A percentile compares a stretch with the other conserved stretches of the same genome.
Conservation (phyloP, 2,888 invertebrate genomes). For the Luperina testacea region DNA sequence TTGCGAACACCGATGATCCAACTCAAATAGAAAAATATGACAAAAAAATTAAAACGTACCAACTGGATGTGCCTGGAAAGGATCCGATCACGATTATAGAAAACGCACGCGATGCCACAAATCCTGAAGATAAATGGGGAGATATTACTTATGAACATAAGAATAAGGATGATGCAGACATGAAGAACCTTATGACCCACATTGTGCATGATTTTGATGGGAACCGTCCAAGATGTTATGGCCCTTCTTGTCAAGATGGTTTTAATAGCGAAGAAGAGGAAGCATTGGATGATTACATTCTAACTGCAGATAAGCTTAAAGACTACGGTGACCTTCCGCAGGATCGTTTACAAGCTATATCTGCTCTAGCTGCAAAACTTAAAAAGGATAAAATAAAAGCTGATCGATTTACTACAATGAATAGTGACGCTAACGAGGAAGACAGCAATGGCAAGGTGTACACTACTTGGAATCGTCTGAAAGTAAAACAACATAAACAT, state of each 20-base stretch:
- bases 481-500: slow-evolving; percentile 90
- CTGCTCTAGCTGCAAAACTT: slow-evolving; percentile 85
- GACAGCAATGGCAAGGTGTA: slow-evolving; percentile 80
- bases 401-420: slow-evolving; percentile 70
- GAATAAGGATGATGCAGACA: slow-evolving; percentile 77
- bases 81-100: slow-evolving; percentile 91
- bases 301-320: slow-evolving; percentile 90
- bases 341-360: slow-evolving; percentile 85
- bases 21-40: slow-evolving; percentile 81
- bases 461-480: slow-evolving; percentile 88
- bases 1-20: slow-evolving; percentile 77
- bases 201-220: slow-evolving; percentile 83
- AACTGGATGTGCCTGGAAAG: slow-evolving; percentile 90
- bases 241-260: slow-evolving; percentile 86
- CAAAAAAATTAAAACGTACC: slow-evolving; percentile 86
- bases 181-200: slow-evolving; percentile 84
- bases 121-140: slow-evolving; percentile 72
- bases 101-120: slow-evolving; percentile 72
- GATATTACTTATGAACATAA: slow-evolving; percentile 69
- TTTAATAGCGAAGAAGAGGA: slow-evolving; percentile 82
- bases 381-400: slow-evolving; percentile 84
- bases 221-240: slow-evolving; percentile 83
- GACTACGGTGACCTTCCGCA: slow-evolving; percentile 81
- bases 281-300: slow-evolving; percentile 90
- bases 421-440: slow-evolving; percentile 66